A percentile compares a stretch with the other conserved stretches of the same genome.
phyloP scores from a whole-genome alignment of 1,140 invertebrate species.

The Orussus abietinus region DNA sequence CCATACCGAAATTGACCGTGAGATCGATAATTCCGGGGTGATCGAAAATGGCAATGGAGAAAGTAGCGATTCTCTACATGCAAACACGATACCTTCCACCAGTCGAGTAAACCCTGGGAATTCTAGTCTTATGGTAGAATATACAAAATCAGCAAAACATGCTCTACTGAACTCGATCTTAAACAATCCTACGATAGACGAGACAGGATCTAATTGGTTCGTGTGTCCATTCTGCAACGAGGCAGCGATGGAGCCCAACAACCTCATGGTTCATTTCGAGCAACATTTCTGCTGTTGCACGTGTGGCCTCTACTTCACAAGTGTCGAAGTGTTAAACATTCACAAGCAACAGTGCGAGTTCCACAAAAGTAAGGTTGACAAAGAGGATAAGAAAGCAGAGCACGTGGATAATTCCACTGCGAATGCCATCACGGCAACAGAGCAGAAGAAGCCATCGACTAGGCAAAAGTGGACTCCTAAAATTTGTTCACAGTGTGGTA shows the following conservation, averaged over 20 bases:
- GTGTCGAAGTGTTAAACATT: slow-evolving; percentile 43
- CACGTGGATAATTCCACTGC: slow-evolving; percentile 17
- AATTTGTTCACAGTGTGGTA: slow-evolving; percentile 57
- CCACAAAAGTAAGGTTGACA: slow-evolving; percentile 22
- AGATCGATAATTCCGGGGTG: slow-evolving; percentile 21
- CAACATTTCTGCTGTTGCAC: slow-evolving; percentile 52
- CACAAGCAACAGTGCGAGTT: slow-evolving; percentile 47
- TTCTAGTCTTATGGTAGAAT: slow-evolving; percentile 39
- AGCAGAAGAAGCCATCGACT: slow-evolving; percentile 25
- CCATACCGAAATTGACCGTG: slow-evolving; percentile 17
- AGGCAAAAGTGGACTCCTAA: slow-evolving; percentile 52
- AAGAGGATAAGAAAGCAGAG: slow-evolving; percentile 11
- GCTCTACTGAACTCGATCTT: slow-evolving; percentile 38
- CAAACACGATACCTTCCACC: slow-evolving; percentile 34
- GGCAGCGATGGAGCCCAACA: slow-evolving; percentile 46
- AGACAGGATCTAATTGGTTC: slow-evolving; percentile 45
- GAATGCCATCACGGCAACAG: slow-evolving; percentile 25
- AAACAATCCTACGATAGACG: slow-evolving; percentile 43
- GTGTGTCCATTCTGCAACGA: slow-evolving; percentile 57
- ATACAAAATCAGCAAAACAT: slow-evolving; percentile 38
- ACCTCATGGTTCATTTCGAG: slow-evolving; percentile 51
- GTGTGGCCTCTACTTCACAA: slow-evolving; percentile 51
- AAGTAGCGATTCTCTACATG: slow-evolving; percentile 17
- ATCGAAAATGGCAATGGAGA: slow-evolving; percentile 16
- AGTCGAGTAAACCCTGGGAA: slow-evolving; percentile 34